Conservation (phyloP, 2,888 invertebrate genomes). For the Cephus nigrinus region DNA sequence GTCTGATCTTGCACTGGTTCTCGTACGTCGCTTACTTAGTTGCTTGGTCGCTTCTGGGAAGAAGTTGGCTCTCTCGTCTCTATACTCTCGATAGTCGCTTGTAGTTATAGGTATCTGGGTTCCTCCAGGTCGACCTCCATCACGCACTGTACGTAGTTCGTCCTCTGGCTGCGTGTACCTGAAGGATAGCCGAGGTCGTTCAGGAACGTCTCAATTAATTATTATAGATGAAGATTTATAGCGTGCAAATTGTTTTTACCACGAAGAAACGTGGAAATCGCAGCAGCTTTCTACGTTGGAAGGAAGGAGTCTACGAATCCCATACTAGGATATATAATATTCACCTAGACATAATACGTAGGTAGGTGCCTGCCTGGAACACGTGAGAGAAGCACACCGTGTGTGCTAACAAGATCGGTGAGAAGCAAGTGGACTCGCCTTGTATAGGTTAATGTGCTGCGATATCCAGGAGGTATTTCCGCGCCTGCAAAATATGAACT, state of each 20-base stretch:
- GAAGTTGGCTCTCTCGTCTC: background rate
- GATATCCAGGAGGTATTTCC: constrained; percentile 14
- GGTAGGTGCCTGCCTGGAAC: background rate
- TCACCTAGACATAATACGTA: background rate
- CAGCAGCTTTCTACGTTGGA: background rate
- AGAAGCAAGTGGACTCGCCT: constrained; percentile 10
- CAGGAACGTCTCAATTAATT: constrained; percentile 40
- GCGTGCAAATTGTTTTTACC: constrained; percentile 28
- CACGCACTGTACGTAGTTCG: background rate
- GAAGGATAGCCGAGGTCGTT: background rate
- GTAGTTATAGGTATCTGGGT: background rate
- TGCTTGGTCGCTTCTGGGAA: background rate
- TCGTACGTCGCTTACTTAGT: background rate
- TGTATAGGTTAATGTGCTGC: background rate
- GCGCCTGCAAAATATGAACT: constrained; percentile 1
- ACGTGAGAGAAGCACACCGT: background rate
- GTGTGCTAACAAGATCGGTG: constrained; percentile 27
- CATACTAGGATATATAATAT: background rate
- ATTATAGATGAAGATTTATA: constrained; percentile 36
- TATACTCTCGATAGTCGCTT: background rate
- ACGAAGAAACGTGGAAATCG: background rate
- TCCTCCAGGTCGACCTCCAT: background rate
- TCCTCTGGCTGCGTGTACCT: background rate
- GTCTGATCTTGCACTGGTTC: constrained; percentile 12
- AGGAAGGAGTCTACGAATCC: background rate